Evolutionary conservation across 2,113 vertebrate species (phyloP).

Genomic region (Rissa tridactyla): DNA sequence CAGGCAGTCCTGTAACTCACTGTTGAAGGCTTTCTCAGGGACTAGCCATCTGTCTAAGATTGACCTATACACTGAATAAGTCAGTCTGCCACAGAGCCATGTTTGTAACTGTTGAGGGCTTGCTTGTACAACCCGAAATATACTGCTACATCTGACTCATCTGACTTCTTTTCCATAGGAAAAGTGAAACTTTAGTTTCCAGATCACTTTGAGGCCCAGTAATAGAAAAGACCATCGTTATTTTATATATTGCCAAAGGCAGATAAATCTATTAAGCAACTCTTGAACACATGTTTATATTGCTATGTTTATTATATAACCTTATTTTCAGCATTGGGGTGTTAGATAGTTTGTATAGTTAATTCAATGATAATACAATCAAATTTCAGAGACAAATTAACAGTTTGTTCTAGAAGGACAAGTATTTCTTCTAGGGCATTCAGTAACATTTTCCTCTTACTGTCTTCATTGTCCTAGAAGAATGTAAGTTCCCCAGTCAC

Average conservation of each 20-base stretch:
- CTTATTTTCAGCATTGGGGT: background rate
- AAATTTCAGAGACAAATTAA: background rate
- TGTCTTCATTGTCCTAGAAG: background rate
- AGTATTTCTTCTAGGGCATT: background rate
- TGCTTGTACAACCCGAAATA: background rate
- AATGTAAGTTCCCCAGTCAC: background rate
- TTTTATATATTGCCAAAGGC: background rate
- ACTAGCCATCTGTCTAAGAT: constrained; percentile 24
- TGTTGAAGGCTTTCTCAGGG: constrained; percentile 36
- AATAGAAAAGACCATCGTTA: background rate
- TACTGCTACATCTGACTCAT: background rate
- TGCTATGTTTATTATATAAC: background rate
- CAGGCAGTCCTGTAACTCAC: constrained; percentile 21
- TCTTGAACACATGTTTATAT: background rate
- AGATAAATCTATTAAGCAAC: background rate
- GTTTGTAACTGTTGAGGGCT: background rate
- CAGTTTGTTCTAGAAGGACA: background rate
- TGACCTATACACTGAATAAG: constrained; percentile 29
- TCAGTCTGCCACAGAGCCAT: background rate
- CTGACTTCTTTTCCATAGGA: background rate
- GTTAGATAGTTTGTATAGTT: background rate
- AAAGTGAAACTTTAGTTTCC: background rate
- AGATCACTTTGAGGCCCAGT: background rate
- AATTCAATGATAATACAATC: background rate
- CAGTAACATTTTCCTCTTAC: background rate